Evolutionary conservation across 1,140 invertebrate species (phyloP), one percentile per base, ranked within the genome.

Genomic region (Bathynomus jamesi): DNA sequence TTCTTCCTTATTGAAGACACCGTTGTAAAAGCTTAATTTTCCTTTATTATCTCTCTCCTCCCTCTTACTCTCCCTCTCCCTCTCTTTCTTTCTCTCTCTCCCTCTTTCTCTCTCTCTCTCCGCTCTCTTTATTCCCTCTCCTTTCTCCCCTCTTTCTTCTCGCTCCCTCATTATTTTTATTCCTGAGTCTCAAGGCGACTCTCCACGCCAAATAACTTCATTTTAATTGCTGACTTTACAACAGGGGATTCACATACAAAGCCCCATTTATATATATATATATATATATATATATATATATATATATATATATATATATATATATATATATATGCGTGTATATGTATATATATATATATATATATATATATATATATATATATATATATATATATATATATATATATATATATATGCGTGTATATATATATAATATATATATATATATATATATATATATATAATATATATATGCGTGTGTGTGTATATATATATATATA

Each of bases 221-320:
- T n/a, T n/a, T n/a, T n/a, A n/a, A n/a, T n/a, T n/a, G n/a, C n/a
- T n/a, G n/a, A n/a, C n/a, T n/a, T n/a, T n/a, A n/a, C n/a, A n/a
- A n/a, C n/a, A n/a, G n/a, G n/a, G 17, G 7, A 65, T 65, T 29
- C 31, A 65, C 31, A 65, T 65, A 65, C 24, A 65, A 29, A 65
- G 2, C 2, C 31, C 11, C 31, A 65, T 29, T 29, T 65, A 65
- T 65, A 65, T 65, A 65, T 65, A 65, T 65, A 65, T 65, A 65
- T 65, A 31, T 65, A 65, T 65, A 65, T 65, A 65, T 65, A 65
- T 65, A 65, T 65, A 65, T 65, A 65, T 65, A 65, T 65, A 65
- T 4, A 65, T 65, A 65, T 29, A 65, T 65, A 65, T 65, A 65
- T 65, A 62, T 65, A 65, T 30, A 65, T 65, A 65, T 65, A 30